These are phyloP conservation scores for Drosophila repleta DNA, from an alignment of 1,140 invertebrate genomes.

Conservation along the genomic window DNA sequence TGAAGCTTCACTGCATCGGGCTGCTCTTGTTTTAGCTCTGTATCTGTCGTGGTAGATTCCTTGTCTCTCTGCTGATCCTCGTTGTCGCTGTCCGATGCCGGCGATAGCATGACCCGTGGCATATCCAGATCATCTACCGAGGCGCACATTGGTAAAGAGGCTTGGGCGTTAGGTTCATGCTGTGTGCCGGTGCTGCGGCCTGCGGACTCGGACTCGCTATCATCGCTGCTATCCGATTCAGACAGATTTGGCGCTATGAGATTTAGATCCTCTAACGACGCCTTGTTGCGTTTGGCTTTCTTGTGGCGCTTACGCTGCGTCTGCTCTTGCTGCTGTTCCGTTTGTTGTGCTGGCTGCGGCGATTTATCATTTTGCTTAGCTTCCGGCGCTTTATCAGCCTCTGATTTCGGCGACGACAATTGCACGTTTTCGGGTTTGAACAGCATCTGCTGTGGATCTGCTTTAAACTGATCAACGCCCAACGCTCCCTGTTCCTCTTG, in stretches of 20 bases:
- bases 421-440: not conserved
- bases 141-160: conserved; percentile 52
- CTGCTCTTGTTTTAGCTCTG: not conserved
- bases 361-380: conserved; percentile 69
- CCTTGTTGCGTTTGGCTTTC: conserved; percentile 86
- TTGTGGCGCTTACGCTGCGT: conserved; percentile 83
- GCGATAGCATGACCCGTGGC: conserved; percentile 70
- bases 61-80: conserved; percentile 56
- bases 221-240: conserved; percentile 91
- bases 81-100: conserved; percentile 73
- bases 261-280: conserved; percentile 86
- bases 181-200: conserved; percentile 28
- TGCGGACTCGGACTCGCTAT: conserved; percentile 86
- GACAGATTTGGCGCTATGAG: conserved; percentile 92
- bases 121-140: conserved; percentile 63
- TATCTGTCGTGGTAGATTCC: conserved; percentile 3
- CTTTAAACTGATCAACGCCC: not conserved
- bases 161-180: conserved; percentile 12
- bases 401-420: not conserved
- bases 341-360: conserved; percentile 31
- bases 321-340: conserved; percentile 24
- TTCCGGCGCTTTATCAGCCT: conserved; percentile 41
- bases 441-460: not conserved
- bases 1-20: not conserved
- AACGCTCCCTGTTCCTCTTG: not conserved